These are phyloP conservation scores for Ailurus styani DNA, from an alignment of 2,113 vertebrate species.

Conservation along the genomic window DNA sequence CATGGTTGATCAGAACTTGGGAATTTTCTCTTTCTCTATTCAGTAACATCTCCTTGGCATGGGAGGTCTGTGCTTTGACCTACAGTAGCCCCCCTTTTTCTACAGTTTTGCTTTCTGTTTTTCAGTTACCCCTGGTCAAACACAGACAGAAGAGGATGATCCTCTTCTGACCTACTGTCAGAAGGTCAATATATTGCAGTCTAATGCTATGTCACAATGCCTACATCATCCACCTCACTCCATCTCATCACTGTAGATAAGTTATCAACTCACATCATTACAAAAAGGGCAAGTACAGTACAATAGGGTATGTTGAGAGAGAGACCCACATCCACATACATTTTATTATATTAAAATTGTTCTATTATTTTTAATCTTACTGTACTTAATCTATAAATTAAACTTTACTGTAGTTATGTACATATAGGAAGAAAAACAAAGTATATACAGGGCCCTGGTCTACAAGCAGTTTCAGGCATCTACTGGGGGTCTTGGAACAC, in stretches of 20 bases:
- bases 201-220: neutral
- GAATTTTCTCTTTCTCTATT: neutral
- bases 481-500: neutral
- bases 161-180: neutral
- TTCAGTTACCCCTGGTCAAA: neutral
- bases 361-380: neutral
- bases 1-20: neutral
- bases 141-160: neutral
- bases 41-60: neutral
- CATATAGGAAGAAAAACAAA: neutral
- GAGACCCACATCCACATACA: neutral
- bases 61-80: neutral
- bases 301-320: neutral
- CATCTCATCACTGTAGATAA: neutral
- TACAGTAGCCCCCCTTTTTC: neutral
- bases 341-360: neutral
- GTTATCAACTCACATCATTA: neutral
- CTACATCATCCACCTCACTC: neutral
- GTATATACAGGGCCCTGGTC: neutral
- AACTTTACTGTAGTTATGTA: neutral
- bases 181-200: neutral
- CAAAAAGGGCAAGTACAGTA: neutral
- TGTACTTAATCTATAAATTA: neutral
- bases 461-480: neutral
- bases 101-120: neutral